Conservation (phyloP, 2,888 invertebrate species). For the Habrosyne pyritoides region DNA sequence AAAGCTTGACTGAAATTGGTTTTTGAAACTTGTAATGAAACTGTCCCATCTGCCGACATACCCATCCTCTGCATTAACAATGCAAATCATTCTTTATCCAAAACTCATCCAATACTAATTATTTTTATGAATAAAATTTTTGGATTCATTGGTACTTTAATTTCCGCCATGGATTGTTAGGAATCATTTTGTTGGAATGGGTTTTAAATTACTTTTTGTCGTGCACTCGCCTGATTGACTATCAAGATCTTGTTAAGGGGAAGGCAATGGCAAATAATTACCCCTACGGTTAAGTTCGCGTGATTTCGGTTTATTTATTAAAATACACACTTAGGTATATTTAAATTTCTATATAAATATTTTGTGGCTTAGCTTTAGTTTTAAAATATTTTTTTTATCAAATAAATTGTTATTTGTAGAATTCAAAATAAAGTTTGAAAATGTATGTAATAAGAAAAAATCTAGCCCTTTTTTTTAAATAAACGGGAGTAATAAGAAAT, state of each 20-base stretch:
- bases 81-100: slow-evolving; percentile 56
- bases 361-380: too few relatives aligned
- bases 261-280: neutral
- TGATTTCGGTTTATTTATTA: too few relatives aligned
- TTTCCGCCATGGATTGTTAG: slow-evolving; percentile 57
- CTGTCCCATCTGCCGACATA: slow-evolving; percentile 31
- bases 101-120: slow-evolving; percentile 60
- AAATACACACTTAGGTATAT: too few relatives aligned
- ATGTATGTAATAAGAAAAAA: too few relatives aligned
- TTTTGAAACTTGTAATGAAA: slow-evolving; percentile 53
- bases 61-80: slow-evolving; percentile 41
- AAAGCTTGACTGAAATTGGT: slow-evolving; percentile 45
- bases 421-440: too few relatives aligned
- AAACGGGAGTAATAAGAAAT: too few relatives aligned
- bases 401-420: too few relatives aligned
- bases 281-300: neutral
- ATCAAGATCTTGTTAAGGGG: slow-evolving; percentile 45
- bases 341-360: too few relatives aligned
- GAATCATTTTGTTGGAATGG: slow-evolving; percentile 50
- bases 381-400: too few relatives aligned
- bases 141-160: slow-evolving; percentile 52
- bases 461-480: too few relatives aligned
- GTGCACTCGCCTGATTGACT: slow-evolving; percentile 54
- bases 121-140: slow-evolving; percentile 62
- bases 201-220: slow-evolving; percentile 66